Evolutionary conservation across 1,140 invertebrate genomes (phyloP).

Genomic region (Rhopalosiphum padi): DNA sequence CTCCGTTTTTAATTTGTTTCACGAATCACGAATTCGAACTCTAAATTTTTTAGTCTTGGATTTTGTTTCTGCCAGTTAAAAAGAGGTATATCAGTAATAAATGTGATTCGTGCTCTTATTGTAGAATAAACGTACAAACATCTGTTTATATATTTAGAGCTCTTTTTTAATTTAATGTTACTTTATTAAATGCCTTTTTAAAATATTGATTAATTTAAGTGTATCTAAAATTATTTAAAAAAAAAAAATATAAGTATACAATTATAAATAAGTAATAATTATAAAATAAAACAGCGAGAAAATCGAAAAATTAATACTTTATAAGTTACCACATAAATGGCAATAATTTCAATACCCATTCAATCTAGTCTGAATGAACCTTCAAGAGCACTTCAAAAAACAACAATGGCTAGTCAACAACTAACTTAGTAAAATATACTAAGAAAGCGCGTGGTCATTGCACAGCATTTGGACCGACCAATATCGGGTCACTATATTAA

Average conservation of each 20-base stretch:
- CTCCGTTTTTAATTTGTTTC: neutral
- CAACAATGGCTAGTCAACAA: neutral
- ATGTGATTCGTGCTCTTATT: neutral
- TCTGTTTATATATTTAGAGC: neutral
- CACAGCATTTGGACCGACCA: neutral
- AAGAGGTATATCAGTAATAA: neutral
- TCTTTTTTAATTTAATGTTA: neutral
- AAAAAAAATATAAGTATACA: no score
- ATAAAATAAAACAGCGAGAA: neutral
- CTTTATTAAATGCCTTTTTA: neutral
- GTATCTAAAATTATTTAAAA: no score
- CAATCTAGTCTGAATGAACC: neutral
- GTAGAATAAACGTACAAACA: neutral
- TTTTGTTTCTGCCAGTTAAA: neutral
- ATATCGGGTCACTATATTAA: neutral
- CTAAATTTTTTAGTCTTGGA: neutral
- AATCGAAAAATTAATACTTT: neutral
- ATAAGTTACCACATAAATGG: neutral
- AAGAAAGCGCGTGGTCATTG: neutral
- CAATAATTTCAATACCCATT: neutral
- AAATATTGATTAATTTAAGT: no score
- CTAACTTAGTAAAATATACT: neutral
- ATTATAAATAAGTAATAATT: neutral
- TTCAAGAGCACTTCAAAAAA: neutral
- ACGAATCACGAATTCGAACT: neutral